Conservation (phyloP, 1,140 invertebrate species). For the Caerostris extrusa region DNA sequence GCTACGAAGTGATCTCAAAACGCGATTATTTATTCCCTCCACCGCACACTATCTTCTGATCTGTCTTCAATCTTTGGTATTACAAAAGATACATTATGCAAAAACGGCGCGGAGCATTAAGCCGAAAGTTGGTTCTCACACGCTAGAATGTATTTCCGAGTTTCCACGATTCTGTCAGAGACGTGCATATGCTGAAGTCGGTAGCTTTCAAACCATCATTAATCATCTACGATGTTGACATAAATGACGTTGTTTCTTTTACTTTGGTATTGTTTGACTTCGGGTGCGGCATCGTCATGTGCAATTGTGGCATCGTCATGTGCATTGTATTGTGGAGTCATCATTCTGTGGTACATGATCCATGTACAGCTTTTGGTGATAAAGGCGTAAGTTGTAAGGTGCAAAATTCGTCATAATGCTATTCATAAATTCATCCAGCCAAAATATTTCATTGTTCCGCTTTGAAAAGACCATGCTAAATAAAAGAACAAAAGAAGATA, state of each 20-base stretch:
- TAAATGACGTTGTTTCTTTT: slow-evolving; percentile 28
- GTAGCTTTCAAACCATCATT: slow-evolving; percentile 25
- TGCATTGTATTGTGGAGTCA: no score
- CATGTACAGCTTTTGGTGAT: no score
- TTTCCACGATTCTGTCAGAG: background rate
- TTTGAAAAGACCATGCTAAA: no score
- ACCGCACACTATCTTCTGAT: background rate
- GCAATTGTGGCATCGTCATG: no score
- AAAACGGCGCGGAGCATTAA: slow-evolving; percentile 2
- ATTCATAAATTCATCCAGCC: no score
- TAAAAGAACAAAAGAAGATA: no score
- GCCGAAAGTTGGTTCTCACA: background rate
- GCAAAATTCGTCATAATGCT: no score
- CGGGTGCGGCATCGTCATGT: no score
- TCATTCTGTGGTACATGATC: no score
- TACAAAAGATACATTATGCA: slow-evolving; percentile 54
- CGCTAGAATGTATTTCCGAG: background rate
- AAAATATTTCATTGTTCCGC: no score
- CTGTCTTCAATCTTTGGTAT: slow-evolving; percentile 30
- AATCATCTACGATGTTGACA: slow-evolving; percentile 40
- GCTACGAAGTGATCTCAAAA: background rate
- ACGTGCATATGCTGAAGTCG: background rate
- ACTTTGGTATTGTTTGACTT: background rate
- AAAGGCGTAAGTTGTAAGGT: no score
- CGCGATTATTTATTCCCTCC: background rate